Evolutionary conservation across 2,888 invertebrate species (phyloP), one percentile per base, ranked within the genome.

Genomic region (Chrysolina americana): DNA sequence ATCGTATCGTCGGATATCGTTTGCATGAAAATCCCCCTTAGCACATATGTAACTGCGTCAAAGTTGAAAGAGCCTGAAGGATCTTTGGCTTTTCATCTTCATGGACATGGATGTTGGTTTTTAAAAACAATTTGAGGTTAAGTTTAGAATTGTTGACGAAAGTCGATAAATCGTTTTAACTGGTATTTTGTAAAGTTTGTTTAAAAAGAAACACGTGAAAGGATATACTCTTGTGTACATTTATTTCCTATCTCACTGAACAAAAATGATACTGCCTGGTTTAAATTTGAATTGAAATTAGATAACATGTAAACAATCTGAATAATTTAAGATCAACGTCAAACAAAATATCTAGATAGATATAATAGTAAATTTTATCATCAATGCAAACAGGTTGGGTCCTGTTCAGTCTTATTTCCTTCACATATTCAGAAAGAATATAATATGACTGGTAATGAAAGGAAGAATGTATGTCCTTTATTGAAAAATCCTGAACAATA

Each of bases 401-500:
- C 44, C 15, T 11, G 17, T 17, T 50, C 19, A 6, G 15, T n/a
- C n/a, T 41, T 64, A 23, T 13, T 28, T 17, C 53, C 9, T 19
- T 44, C 36, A 53, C 15, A n/a, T 5, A 15, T 19, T 0, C 19
- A 36, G 21, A 11, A 0, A 50, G n/a, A n/a, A 41, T 50, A 56
- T 56, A 79, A 28, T 65, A 80, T 80, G 80, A 78, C 75, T 21
- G 75, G 74, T 19, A 77, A 76, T 28, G 73, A 78, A 71, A 77
- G 73, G 44, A 77, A 76, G 23, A 71, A 74, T 65, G 90, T 94
- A 69, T 95, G 95, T 85, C 94, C 95, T 9, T 89, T 98, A 81
- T 89, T 98, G 76, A 90, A 91, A 80, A 93, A 96, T 88, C 93
- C 94, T 70, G 90, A 91, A 80, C 91, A 91, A 84, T 98, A 98